Evolutionary conservation across 2,888 invertebrate genomes (phyloP), one percentile per base, ranked within the genome.

Genomic region (Drosophila algonquin): DNA sequence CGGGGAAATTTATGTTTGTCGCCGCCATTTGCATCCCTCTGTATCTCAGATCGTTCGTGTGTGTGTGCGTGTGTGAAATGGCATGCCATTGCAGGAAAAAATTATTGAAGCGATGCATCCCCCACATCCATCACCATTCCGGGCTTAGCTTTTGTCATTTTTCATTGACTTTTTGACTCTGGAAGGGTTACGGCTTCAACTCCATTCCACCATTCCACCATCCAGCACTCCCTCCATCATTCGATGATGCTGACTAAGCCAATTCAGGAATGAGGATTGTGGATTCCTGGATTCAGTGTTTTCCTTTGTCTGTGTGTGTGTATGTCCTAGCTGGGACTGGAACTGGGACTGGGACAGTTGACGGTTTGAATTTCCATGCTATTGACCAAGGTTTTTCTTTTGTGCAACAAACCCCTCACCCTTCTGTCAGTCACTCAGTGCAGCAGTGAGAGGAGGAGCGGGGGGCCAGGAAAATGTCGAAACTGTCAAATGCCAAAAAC

Each of bases 401-500:
- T 73, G 68, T 67, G 67, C 40, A 52, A 45, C 40, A 8, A 30
- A 30, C 30, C 27, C 27, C 7, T 30, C 30, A 30, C 30, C 30
- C 30, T 46, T 21, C 46, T 54, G 55, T 40, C 71, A 52, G 56
- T 63, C 67, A 73, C 67, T 76, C 83, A 75, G 77, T 68, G 73
- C 81, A 78, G 73, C 81, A 78, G 80, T 73, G 75, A 1, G 5
- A 21, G 21, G 21, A n/a, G n/a, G n/a, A n/a, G 21, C 0, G 21
- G 21, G 1, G 14, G 40, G 40, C 14, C 14, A 14, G 76, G 82
- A 75, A 83, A 85, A 87, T 76, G 88, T 84, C 86, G 71, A 88
- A 87, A 74, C 83, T 88, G 88, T 84, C 83, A 84, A 87, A 88
- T 87, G 80, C 80, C 86, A 80, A 84, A 83, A 86, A 78, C 86